Conservation (phyloP, 2,888 invertebrate species). For the Microplitis deprimator region DNA sequence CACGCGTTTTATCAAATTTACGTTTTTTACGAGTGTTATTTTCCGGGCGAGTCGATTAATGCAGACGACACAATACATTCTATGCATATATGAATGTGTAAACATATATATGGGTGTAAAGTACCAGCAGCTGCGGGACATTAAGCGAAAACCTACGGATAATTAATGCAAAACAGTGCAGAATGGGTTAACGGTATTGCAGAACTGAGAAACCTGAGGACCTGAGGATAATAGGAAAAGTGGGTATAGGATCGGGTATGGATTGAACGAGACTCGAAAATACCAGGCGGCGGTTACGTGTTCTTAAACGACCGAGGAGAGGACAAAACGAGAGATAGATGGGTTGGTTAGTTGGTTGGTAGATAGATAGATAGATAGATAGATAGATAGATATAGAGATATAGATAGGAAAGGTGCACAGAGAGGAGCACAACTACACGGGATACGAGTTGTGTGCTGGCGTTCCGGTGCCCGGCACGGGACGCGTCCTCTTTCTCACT, state of each 20-base stretch:
- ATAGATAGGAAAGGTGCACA: conserved; percentile 18
- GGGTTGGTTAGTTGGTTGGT: conserved; percentile 1
- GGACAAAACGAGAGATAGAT: conserved; percentile 32
- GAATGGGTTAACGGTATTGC: conserved; percentile 7
- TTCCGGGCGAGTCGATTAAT: not conserved
- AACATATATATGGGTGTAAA: not conserved
- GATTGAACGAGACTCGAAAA: conserved; percentile 29
- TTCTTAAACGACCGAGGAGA: not conserved
- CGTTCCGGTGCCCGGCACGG: conserved; percentile 68
- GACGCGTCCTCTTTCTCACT: conserved; percentile 55
- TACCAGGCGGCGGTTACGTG: not conserved
- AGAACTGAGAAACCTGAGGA: conserved; percentile 1
- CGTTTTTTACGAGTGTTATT: conserved; percentile 6
- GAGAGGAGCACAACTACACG: conserved; percentile 31
- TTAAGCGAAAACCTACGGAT: conserved; percentile 12
- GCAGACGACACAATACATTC: not conserved
- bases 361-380: not conserved
- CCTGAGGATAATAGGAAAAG: conserved; percentile 32
- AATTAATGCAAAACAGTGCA: conserved; percentile 30
- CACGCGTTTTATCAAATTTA: not conserved
- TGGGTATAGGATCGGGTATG: conserved; percentile 28
- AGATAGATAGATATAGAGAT: not conserved
- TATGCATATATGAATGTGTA: too few relatives aligned
- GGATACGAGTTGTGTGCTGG: conserved; percentile 48
- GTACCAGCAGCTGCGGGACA: conserved; percentile 9